These are phyloP conservation scores for Operophtera brumata DNA, from an alignment of 2,888 invertebrate species.

Conservation along the genomic window DNA sequence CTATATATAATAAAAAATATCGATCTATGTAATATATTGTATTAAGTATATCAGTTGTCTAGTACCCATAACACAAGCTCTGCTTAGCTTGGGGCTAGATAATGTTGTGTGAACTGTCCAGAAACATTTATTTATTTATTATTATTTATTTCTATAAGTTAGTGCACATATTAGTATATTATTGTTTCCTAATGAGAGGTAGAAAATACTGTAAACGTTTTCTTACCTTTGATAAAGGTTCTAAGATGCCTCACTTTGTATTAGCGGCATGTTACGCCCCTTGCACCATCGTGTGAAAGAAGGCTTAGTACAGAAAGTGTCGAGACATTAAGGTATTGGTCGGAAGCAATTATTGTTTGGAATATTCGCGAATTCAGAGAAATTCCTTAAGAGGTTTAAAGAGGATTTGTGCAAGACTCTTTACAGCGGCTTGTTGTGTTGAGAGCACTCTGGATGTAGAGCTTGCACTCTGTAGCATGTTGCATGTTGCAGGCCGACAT, in stretches of 20 bases:
- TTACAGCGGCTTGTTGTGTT: background rate
- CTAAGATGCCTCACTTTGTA: background rate
- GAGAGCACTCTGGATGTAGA: background rate
- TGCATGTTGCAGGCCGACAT: background rate
- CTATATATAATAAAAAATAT: no score
- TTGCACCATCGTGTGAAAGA: background rate
- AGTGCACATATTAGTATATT: no score
- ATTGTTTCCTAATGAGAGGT: no score
- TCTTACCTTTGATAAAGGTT: background rate
- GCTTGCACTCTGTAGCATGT: background rate
- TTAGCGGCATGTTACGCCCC: background rate
- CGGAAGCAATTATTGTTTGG: constrained; percentile 23
- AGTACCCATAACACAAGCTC: no score
- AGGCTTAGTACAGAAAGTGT: constrained; percentile 11
- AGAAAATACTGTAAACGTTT: no score
- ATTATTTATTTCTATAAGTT: no score
- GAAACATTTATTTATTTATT: no score
- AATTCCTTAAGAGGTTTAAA: background rate
- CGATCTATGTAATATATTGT: no score
- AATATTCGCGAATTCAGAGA: constrained; percentile 8
- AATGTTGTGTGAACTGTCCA: no score
- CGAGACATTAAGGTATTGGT: constrained; percentile 19
- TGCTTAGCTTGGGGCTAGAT: no score
- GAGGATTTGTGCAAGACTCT: constrained; percentile 1
- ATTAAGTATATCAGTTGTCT: no score